Evolutionary conservation across 2,888 invertebrate genomes (phyloP).

Genomic region (Drosophila anomelani): DNA sequence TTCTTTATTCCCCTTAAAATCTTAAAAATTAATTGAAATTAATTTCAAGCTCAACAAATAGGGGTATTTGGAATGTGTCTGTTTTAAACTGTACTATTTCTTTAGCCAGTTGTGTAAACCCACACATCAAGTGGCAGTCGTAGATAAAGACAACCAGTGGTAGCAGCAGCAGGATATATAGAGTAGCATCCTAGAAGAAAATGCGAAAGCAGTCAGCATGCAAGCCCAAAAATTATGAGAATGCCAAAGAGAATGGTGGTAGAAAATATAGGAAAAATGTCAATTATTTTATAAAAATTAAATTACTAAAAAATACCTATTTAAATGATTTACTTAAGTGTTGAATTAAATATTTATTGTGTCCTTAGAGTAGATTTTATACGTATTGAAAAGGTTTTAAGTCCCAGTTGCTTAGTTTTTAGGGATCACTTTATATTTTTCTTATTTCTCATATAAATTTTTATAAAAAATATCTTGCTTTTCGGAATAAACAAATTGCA

Average conservation of each 20-base stretch:
- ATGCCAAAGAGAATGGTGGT: slow-evolving; percentile 7
- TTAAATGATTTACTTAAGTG: no score
- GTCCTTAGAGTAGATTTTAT: no score
- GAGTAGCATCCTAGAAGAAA: slow-evolving; percentile 24
- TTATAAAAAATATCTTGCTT: no score
- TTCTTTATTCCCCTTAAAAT: background rate
- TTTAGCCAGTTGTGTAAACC: background rate
- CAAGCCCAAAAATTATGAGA: slow-evolving; percentile 33
- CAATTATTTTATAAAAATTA: background rate
- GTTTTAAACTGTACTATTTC: background rate
- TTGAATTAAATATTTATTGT: no score
- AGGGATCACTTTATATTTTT: no score
- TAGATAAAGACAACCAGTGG: slow-evolving; percentile 63
- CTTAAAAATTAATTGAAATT: background rate
- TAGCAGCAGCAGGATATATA: slow-evolving; percentile 36
- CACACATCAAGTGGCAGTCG: slow-evolving; percentile 60
- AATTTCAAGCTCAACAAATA: no score
- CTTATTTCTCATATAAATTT: no score
- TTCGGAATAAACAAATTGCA: background rate
- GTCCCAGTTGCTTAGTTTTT: no score
- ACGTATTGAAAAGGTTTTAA: no score
- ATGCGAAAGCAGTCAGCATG: slow-evolving; percentile 11
- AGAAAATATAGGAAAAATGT: slow-evolving; percentile 30
- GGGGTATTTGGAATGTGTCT: no score
- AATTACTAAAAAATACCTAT: background rate